phyloP scores from a whole-genome alignment of 2,113 vertebrate species.

The Cyphomyrus plagiostoma region DNA sequence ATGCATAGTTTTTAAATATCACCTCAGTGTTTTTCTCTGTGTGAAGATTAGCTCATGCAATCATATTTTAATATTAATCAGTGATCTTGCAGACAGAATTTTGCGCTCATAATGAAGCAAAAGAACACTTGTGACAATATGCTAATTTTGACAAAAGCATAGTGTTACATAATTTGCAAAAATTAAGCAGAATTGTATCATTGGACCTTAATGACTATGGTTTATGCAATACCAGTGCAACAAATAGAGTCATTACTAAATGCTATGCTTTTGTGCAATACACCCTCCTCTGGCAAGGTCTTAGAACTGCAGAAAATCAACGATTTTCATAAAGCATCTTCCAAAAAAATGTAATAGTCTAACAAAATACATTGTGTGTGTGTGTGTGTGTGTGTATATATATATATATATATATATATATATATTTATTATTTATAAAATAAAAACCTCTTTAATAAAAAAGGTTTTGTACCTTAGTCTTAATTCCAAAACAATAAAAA shows the following conservation, averaged over 20 bases:
- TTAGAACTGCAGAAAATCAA: background rate
- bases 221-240: background rate
- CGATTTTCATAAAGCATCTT: background rate
- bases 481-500: background rate
- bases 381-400: no score
- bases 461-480: background rate
- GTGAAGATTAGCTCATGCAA: background rate
- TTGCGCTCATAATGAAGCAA: background rate
- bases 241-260: background rate
- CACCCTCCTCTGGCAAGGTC: background rate
- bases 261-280: background rate
- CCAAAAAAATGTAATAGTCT: background rate
- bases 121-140: background rate
- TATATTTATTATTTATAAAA: no score
- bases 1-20: background rate
- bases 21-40: background rate
- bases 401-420: no score
- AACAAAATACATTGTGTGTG: background rate
- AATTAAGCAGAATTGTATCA: background rate
- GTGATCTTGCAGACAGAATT: background rate
- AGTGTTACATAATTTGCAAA: background rate
- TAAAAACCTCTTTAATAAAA: background rate
- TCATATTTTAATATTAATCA: background rate
- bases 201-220: background rate
- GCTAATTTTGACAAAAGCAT: background rate